Evolutionary conservation across 2,113 vertebrate species (phyloP).

Genomic region (Oncorhynchus keta): DNA sequence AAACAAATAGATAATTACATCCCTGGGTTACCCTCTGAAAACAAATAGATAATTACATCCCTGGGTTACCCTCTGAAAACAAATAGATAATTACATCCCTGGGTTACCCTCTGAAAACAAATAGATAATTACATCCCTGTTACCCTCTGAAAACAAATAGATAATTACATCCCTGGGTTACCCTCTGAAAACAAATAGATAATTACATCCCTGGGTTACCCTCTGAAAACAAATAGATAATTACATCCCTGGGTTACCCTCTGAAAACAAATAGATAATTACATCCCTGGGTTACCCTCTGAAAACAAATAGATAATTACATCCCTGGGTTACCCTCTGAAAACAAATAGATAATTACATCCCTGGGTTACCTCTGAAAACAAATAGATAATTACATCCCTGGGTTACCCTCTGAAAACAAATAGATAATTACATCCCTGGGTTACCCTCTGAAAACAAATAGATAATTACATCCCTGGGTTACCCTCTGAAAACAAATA

Average conservation of each 20-base stretch:
- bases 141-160: not conserved
- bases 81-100: conserved; percentile 34
- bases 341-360: conserved; percentile 34
- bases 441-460: not conserved
- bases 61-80: not conserved
- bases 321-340: not conserved
- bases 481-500: conserved; percentile 1
- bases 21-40: conserved; percentile 6
- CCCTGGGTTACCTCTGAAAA: conserved; percentile 9
- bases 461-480: too few relatives aligned
- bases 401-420: not conserved
- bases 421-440: conserved; percentile 36
- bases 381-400: not conserved
- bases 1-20: not conserved
- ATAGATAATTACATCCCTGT: not conserved
- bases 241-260: conserved; percentile 28
- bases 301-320: not conserved
- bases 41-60: not conserved
- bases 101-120: not conserved
- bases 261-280: not conserved
- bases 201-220: too few relatives aligned
- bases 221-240: conserved; percentile 16
- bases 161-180: conserved; percentile 35
- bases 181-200: too few relatives aligned
- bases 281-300: conserved; percentile 4